Conservation (phyloP, 2,888 invertebrate species). For the Leptopterna dolabrata region DNA sequence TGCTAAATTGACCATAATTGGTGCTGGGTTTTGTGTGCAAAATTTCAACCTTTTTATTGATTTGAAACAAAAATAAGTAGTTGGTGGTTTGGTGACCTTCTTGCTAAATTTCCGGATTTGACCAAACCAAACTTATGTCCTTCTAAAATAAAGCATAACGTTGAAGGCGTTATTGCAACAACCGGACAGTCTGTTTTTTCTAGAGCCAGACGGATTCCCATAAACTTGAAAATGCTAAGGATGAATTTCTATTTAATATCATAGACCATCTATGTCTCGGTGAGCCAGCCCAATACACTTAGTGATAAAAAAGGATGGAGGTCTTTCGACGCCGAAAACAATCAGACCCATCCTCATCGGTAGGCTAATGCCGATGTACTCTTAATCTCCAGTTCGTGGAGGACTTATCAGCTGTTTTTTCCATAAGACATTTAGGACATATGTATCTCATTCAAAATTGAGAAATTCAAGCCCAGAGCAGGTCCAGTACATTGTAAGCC, state of each 20-base stretch:
- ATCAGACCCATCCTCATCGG: slow-evolving; percentile 64
- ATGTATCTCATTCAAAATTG: background rate
- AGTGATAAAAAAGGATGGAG: slow-evolving; percentile 62
- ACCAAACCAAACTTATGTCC: background rate
- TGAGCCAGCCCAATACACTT: slow-evolving; percentile 65
- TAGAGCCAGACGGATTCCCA: slow-evolving; percentile 63
- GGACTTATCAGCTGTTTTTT: slow-evolving; percentile 61
- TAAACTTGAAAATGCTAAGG: slow-evolving; percentile 63
- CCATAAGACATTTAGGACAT: background rate
- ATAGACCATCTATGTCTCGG: slow-evolving; percentile 63
- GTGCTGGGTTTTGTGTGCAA: slow-evolving; percentile 61
- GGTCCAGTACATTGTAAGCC: background rate
- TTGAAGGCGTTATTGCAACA: slow-evolving; percentile 61
- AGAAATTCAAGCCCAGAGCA: background rate
- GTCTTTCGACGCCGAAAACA: slow-evolving; percentile 66
- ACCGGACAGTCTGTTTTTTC: slow-evolving; percentile 64
- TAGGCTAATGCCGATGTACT: no score
- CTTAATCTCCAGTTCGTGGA: slow-evolving; percentile 64
- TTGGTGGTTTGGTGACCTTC: background rate
- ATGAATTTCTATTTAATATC: slow-evolving; percentile 62
- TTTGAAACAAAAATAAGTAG: background rate
- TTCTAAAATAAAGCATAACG: slow-evolving; percentile 34
- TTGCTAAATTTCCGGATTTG: background rate
- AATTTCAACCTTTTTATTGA: slow-evolving; percentile 31
- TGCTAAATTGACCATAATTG: slow-evolving; percentile 19